These are phyloP conservation scores for Intellagama lesueurii DNA, from an alignment of 2,797 vertebrate species.

Conservation along the genomic window DNA sequence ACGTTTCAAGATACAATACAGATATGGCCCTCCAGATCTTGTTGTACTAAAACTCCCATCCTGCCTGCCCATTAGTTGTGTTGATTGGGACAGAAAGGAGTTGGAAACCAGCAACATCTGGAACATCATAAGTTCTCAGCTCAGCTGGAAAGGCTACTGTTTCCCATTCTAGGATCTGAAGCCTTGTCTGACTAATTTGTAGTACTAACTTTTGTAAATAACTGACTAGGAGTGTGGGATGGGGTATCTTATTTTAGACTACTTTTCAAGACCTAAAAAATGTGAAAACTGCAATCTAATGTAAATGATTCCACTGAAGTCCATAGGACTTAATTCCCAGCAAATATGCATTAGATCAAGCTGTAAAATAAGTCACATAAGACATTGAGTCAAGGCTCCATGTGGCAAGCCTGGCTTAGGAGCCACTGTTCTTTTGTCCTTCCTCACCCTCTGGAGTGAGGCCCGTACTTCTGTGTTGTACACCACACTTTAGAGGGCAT, in stretches of 20 bases:
- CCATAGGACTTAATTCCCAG: neutral
- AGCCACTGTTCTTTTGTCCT: constrained; percentile 51
- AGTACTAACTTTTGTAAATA: neutral
- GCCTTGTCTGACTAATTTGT: neutral
- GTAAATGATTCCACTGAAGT: neutral
- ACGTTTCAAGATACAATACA: neutral
- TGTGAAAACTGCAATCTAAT: neutral
- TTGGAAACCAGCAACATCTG: neutral
- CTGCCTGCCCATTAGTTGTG: neutral
- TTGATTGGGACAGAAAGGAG: neutral
- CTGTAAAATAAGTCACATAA: neutral
- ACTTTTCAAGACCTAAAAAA: neutral
- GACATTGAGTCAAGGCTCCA: neutral
- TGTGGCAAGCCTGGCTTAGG: constrained; percentile 30
- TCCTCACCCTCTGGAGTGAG: constrained; percentile 50
- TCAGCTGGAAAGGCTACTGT: neutral
- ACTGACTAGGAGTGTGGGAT: neutral
- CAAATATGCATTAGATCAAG: neutral
- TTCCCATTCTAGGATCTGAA: neutral
- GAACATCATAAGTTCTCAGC: neutral
- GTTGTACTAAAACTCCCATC: neutral
- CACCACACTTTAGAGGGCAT: constrained; percentile 16
- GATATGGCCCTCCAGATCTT: neutral
- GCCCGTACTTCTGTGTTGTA: constrained; percentile 37
- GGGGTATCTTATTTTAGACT: neutral